A percentile compares a stretch with the other conserved stretches of the same genome.
Conservation (phyloP, 2,797 vertebrate species). For the Pipistrellus pygmaeus region DNA sequence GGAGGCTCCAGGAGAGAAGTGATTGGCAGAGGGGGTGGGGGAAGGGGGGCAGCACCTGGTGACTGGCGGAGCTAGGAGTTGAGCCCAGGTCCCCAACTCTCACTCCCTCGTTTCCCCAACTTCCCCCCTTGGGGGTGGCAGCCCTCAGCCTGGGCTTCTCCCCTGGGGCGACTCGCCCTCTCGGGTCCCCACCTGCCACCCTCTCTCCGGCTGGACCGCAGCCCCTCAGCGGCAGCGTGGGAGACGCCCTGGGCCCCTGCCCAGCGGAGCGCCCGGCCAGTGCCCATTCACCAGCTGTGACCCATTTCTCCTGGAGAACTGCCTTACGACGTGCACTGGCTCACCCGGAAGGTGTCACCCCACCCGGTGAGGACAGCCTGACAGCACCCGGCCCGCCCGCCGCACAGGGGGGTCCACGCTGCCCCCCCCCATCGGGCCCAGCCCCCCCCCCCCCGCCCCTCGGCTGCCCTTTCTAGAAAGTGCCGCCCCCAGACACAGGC, state of each 20-base stretch:
- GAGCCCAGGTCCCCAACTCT: background rate
- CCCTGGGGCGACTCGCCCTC: background rate
- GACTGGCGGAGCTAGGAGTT: background rate
- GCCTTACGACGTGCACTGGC: background rate
- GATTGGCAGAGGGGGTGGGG: accelerated
- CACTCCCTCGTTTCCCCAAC: background rate
- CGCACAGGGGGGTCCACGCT: background rate
- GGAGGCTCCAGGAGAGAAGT: background rate
- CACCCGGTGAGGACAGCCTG: background rate
- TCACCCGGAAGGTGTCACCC: background rate
- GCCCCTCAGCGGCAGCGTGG: accelerated
- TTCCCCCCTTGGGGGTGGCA: background rate
- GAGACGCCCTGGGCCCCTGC: accelerated
- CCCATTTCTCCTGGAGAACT: background rate
- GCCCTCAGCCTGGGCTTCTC: background rate
- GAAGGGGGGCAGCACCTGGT: accelerated
- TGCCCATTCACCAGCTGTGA: background rate
- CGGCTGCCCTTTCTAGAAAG: background rate
- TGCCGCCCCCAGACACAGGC: background rate
- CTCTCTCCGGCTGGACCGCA: background rate
- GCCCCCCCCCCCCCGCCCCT: background rate
- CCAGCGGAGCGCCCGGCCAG: background rate
- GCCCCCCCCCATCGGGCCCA: too few species aligned
- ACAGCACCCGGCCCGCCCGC: background rate
- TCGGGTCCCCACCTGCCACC: background rate